phyloP scores from a whole-genome alignment of 2,797 vertebrate genomes.

The Lemur catta region DNA sequence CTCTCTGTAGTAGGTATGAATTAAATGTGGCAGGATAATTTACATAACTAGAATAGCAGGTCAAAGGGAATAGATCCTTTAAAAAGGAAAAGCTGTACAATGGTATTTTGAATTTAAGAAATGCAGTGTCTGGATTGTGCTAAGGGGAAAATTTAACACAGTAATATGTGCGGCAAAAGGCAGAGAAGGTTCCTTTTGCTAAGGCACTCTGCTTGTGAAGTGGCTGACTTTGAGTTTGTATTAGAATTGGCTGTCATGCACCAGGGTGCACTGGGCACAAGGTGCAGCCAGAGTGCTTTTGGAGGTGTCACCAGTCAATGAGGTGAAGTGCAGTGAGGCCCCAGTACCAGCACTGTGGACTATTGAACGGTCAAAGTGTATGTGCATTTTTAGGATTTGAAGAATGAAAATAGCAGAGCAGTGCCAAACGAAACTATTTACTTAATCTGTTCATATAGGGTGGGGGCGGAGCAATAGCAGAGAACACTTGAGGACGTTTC shows the following conservation, averaged over 20 bases:
- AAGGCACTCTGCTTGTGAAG: not conserved
- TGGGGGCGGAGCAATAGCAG: not conserved
- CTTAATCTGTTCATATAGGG: conserved; percentile 30
- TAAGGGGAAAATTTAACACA: not conserved
- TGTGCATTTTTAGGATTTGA: conserved; percentile 61
- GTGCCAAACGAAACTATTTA: conserved; percentile 54
- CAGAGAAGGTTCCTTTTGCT: not conserved
- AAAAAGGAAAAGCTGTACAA: not conserved
- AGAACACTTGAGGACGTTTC: not conserved
- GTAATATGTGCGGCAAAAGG: not conserved
- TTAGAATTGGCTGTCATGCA: not conserved
- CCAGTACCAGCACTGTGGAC: conserved; percentile 43
- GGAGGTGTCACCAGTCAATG: conserved; percentile 37
- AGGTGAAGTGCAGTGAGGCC: conserved; percentile 51
- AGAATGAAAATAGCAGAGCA: conserved; percentile 56
- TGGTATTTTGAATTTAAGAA: conserved; percentile 2
- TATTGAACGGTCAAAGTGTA: conserved; percentile 67
- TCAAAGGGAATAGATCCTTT: not conserved
- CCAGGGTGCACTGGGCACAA: not conserved
- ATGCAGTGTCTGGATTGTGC: not conserved
- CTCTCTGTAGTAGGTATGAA: not conserved
- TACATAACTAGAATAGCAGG: not conserved
- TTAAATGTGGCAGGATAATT: conserved; percentile 17
- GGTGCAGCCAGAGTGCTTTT: conserved; percentile 8
- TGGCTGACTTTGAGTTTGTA: not conserved